Percentiles rank a stretch among this genome's conserved stretches.
These are phyloP conservation scores for Picus viridis DNA, from an alignment of 2,797 vertebrate species.

Conservation along the genomic window DNA sequence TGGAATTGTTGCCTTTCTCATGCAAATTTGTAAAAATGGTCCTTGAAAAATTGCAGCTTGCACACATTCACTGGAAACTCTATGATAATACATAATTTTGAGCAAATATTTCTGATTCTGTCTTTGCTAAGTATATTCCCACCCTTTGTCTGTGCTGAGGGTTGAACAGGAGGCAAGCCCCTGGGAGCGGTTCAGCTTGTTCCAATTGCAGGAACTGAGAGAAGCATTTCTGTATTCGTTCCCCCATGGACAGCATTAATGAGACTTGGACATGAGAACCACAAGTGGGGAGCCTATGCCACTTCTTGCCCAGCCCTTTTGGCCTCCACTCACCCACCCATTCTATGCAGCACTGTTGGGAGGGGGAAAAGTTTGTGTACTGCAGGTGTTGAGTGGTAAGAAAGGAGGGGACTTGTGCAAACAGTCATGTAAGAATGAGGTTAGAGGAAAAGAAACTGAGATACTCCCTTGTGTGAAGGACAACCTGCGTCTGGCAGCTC, in stretches of 20 bases:
- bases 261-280: background rate
- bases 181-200: background rate
- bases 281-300: background rate
- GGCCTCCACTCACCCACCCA: accelerated
- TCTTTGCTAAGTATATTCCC: background rate
- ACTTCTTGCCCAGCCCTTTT: background rate
- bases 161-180: background rate
- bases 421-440: background rate
- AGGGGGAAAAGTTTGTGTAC: background rate
- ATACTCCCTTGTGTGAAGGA: background rate
- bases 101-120: background rate
- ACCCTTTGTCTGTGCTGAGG: background rate
- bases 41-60: background rate
- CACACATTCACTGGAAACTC: background rate
- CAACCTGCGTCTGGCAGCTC: background rate
- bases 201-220: background rate
- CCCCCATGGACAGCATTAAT: background rate
- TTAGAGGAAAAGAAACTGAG: background rate
- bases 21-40: background rate
- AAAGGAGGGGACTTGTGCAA: background rate
- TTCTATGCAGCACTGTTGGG: accelerated
- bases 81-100: background rate
- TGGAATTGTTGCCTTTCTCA: background rate
- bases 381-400: background rate
- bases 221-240: background rate